A percentile compares a stretch with the other conserved stretches of the same genome.
These are phyloP conservation scores for Cervus canadensis DNA, from an alignment of 2,113 vertebrate genomes.

Conservation along the genomic window DNA sequence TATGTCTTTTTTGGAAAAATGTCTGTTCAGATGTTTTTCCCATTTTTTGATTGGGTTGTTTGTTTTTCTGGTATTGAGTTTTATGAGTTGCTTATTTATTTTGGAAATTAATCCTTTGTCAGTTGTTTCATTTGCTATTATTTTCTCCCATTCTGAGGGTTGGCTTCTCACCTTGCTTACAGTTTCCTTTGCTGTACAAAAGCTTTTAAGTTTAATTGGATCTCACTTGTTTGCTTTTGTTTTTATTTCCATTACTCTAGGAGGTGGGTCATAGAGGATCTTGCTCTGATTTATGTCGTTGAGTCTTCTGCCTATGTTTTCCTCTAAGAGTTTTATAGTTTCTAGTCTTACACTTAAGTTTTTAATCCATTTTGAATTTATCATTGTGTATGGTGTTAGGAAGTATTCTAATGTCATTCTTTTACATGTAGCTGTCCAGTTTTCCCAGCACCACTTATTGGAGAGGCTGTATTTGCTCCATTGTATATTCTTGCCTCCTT, in stretches of 20 bases:
- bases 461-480: background rate
- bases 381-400: background rate
- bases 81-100: background rate
- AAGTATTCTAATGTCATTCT: background rate
- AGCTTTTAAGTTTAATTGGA: background rate
- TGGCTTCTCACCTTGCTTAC: background rate
- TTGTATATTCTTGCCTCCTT: background rate
- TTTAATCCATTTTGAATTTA: background rate
- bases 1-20: background rate
- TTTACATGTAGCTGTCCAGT: background rate
- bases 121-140: background rate
- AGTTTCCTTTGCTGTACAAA: background rate
- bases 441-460: background rate
- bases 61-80: background rate
- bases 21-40: background rate
- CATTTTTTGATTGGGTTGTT: background rate
- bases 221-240: background rate
- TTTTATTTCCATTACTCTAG: background rate
- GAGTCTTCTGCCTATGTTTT: background rate
- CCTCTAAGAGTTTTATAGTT: background rate
- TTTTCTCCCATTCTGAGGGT: background rate
- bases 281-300: background rate
- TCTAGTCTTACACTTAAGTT: background rate
- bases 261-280: background rate
- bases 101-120: background rate